Conservation (phyloP, 2,113 vertebrate genomes). For the Neodon shergylaensis region DNA sequence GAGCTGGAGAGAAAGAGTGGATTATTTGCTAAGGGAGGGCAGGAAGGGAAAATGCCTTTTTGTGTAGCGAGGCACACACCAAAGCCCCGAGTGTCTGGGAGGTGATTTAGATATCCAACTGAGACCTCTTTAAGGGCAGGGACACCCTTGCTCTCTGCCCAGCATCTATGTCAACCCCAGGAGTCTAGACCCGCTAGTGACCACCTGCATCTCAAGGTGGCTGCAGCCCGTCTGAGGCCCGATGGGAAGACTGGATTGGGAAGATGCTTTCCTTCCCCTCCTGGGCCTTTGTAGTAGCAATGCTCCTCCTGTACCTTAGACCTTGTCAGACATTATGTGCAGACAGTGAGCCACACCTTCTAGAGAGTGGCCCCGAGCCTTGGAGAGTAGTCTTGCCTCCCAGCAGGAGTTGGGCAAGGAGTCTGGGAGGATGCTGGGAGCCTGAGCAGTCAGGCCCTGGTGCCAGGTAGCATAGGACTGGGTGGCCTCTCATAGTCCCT, state of each 20-base stretch:
- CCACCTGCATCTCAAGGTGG: not conserved
- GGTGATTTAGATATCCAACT: not conserved
- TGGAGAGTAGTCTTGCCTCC: not conserved
- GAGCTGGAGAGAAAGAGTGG: conserved; percentile 62
- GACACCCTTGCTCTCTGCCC: not conserved
- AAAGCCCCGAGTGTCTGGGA: not conserved
- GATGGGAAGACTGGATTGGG: not conserved
- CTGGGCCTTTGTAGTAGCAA: not conserved
- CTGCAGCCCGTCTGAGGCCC: not conserved
- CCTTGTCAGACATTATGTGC: fast-evolving
- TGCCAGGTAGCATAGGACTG: not conserved
- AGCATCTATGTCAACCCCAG: not conserved
- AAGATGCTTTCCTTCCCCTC: not conserved
- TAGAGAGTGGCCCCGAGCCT: not conserved
- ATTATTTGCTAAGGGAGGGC: conserved; percentile 46
- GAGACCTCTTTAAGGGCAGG: not conserved
- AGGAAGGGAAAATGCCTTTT: conserved; percentile 16
- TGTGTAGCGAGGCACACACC: not conserved
- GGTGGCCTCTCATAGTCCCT: not conserved
- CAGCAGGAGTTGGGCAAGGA: not conserved
- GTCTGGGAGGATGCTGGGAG: not conserved
- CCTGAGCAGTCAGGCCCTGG: not conserved
- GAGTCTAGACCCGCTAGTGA: not conserved
- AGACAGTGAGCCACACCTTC: not conserved
- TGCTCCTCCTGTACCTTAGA: not conserved